These are phyloP conservation scores for Oxytorus armatus DNA, from an alignment of 2,888 invertebrate species.

Conservation along the genomic window DNA sequence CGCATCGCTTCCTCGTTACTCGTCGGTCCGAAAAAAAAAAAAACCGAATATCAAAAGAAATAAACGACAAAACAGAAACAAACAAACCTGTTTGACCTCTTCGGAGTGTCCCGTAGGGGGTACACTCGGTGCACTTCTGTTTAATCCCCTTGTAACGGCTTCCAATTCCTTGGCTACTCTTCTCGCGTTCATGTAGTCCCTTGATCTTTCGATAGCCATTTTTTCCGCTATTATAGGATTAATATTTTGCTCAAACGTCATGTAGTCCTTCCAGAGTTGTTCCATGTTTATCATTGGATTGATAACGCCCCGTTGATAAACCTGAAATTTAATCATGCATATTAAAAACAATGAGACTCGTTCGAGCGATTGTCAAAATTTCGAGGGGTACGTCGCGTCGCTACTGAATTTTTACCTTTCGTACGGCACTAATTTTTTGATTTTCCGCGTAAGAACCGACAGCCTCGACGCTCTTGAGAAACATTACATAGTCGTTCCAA, in stretches of 20 bases:
- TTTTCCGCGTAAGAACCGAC: conserved; percentile 99
- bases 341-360: neutral
- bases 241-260: conserved; percentile 97
- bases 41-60: conserved; percentile 4
- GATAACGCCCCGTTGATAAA: conserved; percentile 97
- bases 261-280: conserved; percentile 98
- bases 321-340: conserved; percentile 84
- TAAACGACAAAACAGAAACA: conserved; percentile 14
- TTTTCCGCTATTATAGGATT: conserved; percentile 97
- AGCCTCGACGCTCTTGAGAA: conserved; percentile 98
- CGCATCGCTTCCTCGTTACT: no score
- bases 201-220: conserved; percentile 97
- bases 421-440: conserved; percentile 98
- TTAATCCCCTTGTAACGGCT: conserved; percentile 96
- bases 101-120: conserved; percentile 97
- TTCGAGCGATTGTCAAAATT: neutral
- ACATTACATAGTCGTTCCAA: conserved; percentile 99
- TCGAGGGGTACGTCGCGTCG: neutral
- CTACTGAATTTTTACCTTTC: conserved; percentile 87
- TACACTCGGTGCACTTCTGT: conserved; percentile 97
- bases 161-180: conserved; percentile 98
- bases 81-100: conserved; percentile 94
- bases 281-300: conserved; percentile 99
- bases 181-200: conserved; percentile 99
- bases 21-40: no score